Evolutionary conservation across 2,797 vertebrate genomes (phyloP), one percentile per base, ranked within the genome.

Genomic region (Anas bernieri): DNA sequence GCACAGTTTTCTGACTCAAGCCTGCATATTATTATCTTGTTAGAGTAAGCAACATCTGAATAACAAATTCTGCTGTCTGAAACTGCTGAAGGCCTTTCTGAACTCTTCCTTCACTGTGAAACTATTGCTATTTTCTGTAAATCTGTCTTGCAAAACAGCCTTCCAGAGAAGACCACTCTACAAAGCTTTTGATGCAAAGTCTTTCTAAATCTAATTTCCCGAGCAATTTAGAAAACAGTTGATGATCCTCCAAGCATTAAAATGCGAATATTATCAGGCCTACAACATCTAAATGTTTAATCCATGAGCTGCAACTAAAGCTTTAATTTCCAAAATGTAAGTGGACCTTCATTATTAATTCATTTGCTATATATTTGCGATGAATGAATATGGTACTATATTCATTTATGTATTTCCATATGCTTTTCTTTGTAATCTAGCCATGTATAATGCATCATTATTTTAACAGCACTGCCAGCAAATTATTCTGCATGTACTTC

Each of bases 401-500:
- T 70, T 75, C 55, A 83, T 35, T 62, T 73, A n/a, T 85, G 11
- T 54, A 83, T 97, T 95, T 96, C 95, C 78, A 56, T 78, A 31
- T 90, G 67, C n/a, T 70, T 91, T 92, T 95, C 73, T 94, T 85
- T 89, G 74, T 90, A 94, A 93, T 96, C 92, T 94, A 81, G 31
- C 79, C 70, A 39, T 59, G 86, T 88, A 92, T 86, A 96, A 93
- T 85, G 61, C 83, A 94, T 93, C 31, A 11, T 96, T 96, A 97
- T 97, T 97, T 97, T 95, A 96, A 94, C 94, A 96, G 75, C 69
- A 72, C 52, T 64, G 35, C 83, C 63, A 95, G 90, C 94, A 97
- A 97, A 98, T 98, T 96, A 96, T 97, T 95, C 92, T 95, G 78
- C 80, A 64, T 94, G 89, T 96, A 78, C 77, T 96, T 91, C 33